These are phyloP conservation scores for Myanophis thanlyinensis DNA, from an alignment of 2,113 vertebrate genomes.

Conservation along the genomic window DNA sequence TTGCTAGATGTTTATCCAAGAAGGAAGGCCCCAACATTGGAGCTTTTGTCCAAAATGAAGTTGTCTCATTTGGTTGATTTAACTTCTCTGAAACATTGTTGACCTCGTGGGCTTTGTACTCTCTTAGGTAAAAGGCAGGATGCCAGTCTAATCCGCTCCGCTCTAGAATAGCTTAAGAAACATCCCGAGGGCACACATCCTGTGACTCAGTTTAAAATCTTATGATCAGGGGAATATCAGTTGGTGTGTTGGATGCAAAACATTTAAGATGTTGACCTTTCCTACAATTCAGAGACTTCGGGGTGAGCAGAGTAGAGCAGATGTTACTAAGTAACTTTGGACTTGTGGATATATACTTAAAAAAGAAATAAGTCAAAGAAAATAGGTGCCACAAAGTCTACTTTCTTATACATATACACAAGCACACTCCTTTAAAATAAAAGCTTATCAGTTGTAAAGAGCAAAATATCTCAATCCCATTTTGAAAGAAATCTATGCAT, in stretches of 20 bases:
- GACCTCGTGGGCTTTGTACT: slow-evolving; percentile 56
- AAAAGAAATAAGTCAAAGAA: background rate
- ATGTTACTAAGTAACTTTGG: background rate
- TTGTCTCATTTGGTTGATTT: slow-evolving; percentile 63
- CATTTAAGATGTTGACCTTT: slow-evolving; percentile 56
- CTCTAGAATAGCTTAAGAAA: slow-evolving; percentile 60
- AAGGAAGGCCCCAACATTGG: slow-evolving; percentile 19
- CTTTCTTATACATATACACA: background rate
- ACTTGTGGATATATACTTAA: background rate
- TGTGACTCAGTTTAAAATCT: slow-evolving; percentile 68
- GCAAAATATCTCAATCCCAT: background rate
- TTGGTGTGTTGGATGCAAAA: slow-evolving; percentile 57
- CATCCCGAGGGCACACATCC: slow-evolving; percentile 59
- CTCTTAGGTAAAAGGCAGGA: slow-evolving; percentile 54
- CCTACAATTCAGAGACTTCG: slow-evolving; percentile 35
- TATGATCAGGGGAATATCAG: slow-evolving; percentile 60
- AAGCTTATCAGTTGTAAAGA: background rate
- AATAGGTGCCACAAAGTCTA: background rate
- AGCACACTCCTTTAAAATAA: background rate
- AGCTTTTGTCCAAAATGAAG: slow-evolving; percentile 43
- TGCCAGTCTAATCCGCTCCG: slow-evolving; percentile 65
- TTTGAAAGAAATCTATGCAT: background rate
- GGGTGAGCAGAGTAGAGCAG: slow-evolving; percentile 8
- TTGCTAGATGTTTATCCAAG: background rate
- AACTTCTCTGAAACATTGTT: slow-evolving; percentile 57